Percentiles rank a stretch among this genome's conserved stretches.
Evolutionary conservation across 2,797 vertebrate species (phyloP).

Genomic region (Acanthiza pusilla): DNA sequence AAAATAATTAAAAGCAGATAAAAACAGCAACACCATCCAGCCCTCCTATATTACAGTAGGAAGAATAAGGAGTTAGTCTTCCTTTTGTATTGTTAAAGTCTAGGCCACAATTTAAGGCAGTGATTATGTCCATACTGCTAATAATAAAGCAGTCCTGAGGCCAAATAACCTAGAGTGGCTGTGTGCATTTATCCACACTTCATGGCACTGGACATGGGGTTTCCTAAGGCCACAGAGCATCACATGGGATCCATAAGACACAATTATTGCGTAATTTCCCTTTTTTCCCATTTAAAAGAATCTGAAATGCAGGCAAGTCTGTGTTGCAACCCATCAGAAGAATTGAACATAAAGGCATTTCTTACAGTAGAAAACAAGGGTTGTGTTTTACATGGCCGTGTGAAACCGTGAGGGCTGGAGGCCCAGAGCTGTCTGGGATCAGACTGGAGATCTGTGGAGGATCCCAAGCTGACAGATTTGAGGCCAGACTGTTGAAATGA

Average conservation of each 20-base stretch:
- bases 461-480: background rate
- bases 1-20: background rate
- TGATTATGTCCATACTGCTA: background rate
- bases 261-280: background rate
- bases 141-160: background rate
- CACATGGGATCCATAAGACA: background rate
- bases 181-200: background rate
- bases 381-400: background rate
- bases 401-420: background rate
- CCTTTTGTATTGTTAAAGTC: background rate
- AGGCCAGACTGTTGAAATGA: background rate
- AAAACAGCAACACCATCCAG: background rate
- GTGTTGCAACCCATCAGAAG: background rate
- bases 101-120: background rate
- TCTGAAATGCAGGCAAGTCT: background rate
- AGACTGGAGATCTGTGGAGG: background rate
- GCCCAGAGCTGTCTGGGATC: background rate
- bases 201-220: background rate
- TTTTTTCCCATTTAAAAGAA: background rate
- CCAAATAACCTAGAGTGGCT: background rate
- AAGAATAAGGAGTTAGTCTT: background rate
- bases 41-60: background rate
- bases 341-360: background rate
- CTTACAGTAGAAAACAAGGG: background rate
- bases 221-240: background rate